Evolutionary conservation across 2,888 invertebrate genomes (phyloP).

Genomic region (Chorisops tibialis): DNA sequence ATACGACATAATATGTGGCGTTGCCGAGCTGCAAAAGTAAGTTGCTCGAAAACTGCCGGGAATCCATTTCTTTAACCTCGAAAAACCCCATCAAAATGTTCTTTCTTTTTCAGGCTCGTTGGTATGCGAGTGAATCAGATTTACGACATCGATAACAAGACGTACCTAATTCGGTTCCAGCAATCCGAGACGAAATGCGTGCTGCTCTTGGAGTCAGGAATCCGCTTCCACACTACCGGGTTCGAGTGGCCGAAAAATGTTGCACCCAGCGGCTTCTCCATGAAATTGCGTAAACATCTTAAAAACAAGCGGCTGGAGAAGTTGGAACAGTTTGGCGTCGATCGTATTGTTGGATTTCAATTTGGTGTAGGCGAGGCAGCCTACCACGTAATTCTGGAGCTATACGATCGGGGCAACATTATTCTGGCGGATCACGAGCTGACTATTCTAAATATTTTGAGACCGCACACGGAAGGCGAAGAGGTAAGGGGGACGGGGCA

Average conservation of each 20-base stretch:
- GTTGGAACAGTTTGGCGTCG: conserved; percentile 82
- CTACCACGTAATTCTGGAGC: conserved; percentile 90
- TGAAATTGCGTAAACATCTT: conserved; percentile 97
- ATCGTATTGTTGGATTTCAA: conserved; percentile 91
- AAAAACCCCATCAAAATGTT: too few species aligned
- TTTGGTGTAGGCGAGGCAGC: conserved; percentile 93
- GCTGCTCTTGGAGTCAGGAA: conserved; percentile 90
- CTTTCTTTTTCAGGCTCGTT: conserved; percentile 60
- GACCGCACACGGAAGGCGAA: conserved; percentile 89
- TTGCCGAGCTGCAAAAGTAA: conserved; percentile 83
- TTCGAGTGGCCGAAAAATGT: conserved; percentile 99
- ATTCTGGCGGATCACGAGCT: conserved; percentile 87
- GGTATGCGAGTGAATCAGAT: conserved; percentile 95
- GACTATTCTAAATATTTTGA: conserved; percentile 86
- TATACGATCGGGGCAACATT: conserved; percentile 95
- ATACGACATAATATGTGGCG: conserved; percentile 84
- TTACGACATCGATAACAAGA: conserved; percentile 95
- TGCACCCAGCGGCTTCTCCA: conserved; percentile 92
- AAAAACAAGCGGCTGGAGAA: conserved; percentile 90
- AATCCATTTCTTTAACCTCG: conserved; percentile 1
- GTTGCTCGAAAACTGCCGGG: conserved; percentile 34
- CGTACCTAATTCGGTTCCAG: conserved; percentile 85
- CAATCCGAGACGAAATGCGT: conserved; percentile 84
- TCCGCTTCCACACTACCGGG: conserved; percentile 86
- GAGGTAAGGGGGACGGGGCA: too few species aligned